Base-by-base conservation (phyloP, 2,113 vertebrate genomes). In the Archilochus colubris region DNA sequence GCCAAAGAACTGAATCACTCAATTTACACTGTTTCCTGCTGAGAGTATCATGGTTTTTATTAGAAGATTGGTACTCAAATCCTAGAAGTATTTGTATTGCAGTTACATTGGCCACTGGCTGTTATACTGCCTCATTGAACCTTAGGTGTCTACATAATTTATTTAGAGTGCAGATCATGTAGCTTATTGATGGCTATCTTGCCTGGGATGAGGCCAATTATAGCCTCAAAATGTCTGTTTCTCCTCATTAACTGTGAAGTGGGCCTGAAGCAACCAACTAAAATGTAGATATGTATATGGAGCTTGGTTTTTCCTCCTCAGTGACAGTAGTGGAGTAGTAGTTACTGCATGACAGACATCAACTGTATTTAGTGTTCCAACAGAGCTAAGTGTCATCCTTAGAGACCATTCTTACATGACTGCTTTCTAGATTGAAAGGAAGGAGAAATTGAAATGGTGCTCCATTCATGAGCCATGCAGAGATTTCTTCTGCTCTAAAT, bases 241-340 rank as follows among this genome's bases (percentile, higher is more conserved):
- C 36, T 89, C 8, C 28, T 50, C 21, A 14, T 3, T n/a, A 57
- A 12, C 27, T 25, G 14, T 33, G 63, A 77, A 51, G 5, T 21
- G 18, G 48, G 5, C 14, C 36, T 81, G 30, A 44, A 74, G 18
- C 1, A 3, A 31, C 7, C 10, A 86, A 27, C 7, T 91, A n/a
- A 77, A 55, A 6, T 19, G 3, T 16, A 22, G 36, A 7, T 48
- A 21, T 55, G 51, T 53, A 36, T 14, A 3, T 16, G 14, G 30
- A 79, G 11, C 10, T 74, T 48, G 13, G 2, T 59, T 73, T 55
- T 23, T 30, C 21, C n/a, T 44, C 21, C 23, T 38, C 55, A 28
- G 2, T 20, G 63, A 23, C 0, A 48, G 19, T 48, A 48, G 19
- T 20, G 18, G 40, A 40, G n/a, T 0, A 36, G 16, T n/a, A 67